Evolutionary conservation across 2,113 vertebrate genomes (phyloP).

Genomic region (Stegostoma tigrinum): DNA sequence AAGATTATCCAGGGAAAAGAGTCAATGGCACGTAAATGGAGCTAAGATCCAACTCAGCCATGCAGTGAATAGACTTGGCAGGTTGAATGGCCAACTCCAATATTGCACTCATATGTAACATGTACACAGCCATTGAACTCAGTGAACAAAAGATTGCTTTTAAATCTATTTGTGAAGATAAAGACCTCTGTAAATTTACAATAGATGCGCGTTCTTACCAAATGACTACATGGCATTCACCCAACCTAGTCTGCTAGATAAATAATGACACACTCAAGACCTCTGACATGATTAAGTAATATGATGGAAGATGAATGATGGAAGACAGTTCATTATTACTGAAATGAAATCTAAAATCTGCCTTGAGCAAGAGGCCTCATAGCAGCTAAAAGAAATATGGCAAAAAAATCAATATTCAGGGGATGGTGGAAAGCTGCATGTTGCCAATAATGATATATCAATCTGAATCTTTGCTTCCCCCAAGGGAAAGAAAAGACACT

Average conservation of each 20-base stretch:
- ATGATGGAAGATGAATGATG: slow-evolving; percentile 14
- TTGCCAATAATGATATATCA: slow-evolving; percentile 35
- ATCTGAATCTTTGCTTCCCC: slow-evolving; percentile 27
- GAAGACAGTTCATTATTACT: slow-evolving; percentile 30
- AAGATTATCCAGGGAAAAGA: background rate
- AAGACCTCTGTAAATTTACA: background rate
- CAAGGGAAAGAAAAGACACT: slow-evolving; percentile 28
- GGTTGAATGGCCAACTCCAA: background rate
- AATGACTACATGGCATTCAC: background rate
- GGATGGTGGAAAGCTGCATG: slow-evolving; percentile 16
- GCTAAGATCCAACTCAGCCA: background rate
- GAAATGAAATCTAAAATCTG: slow-evolving; percentile 29
- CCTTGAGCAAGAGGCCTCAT: background rate
- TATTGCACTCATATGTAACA: background rate
- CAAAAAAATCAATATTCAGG: slow-evolving; percentile 27
- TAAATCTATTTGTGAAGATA: background rate
- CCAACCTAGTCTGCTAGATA: background rate
- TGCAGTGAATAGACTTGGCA: background rate
- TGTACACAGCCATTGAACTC: background rate
- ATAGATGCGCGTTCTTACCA: background rate
- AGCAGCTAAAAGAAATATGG: slow-evolving; percentile 25
- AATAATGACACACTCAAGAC: slow-evolving; percentile 16
- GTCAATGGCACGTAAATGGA: background rate
- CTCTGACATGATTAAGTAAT: slow-evolving; percentile 20
- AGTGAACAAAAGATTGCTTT: background rate